Evolutionary conservation across 2,888 invertebrate genomes (phyloP).

Genomic region (Drosophila crucigera): DNA sequence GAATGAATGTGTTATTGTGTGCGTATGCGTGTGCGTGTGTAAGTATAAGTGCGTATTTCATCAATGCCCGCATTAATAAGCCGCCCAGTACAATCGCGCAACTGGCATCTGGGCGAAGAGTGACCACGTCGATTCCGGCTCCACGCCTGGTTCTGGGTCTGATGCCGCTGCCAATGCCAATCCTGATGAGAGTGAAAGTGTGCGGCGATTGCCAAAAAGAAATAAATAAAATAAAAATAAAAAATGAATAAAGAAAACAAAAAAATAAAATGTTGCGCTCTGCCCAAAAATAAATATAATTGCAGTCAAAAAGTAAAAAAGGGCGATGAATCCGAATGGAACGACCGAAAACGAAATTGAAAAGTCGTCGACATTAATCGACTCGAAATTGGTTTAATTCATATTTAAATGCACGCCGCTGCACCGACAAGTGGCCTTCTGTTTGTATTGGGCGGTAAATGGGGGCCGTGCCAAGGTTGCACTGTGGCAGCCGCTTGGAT

Average conservation of each 20-base stretch:
- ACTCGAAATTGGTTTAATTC: constrained; percentile 82
- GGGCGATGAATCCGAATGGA: constrained; percentile 37
- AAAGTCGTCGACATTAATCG: constrained; percentile 79
- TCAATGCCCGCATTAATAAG: constrained; percentile 83
- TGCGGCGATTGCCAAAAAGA: constrained; percentile 42
- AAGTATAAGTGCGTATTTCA: constrained; percentile 73
- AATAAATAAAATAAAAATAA: constrained; percentile 29
- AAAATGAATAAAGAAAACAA: constrained; percentile 21
- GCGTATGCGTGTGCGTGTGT: constrained; percentile 24
- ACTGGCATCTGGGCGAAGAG: constrained; percentile 57
- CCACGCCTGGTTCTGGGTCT: constrained; percentile 1
- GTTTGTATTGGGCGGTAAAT: constrained; percentile 33
- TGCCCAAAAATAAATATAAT: constrained; percentile 73
- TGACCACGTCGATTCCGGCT: constrained; percentile 40
- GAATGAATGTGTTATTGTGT: constrained; percentile 34
- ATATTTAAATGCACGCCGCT: constrained; percentile 77
- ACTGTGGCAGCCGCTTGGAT: constrained; percentile 11
- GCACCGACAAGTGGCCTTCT: constrained; percentile 53
- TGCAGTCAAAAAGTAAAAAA: constrained; percentile 59
- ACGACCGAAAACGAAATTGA: constrained; percentile 48
- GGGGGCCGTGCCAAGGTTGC: constrained; percentile 1
- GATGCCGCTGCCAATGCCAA: constrained; percentile 12
- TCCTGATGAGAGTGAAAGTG: constrained; percentile 66
- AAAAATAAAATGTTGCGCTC: constrained; percentile 24
- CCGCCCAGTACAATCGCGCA: constrained; percentile 49